Percentiles rank a stretch among this genome's conserved stretches.
These are phyloP conservation scores for Sebastes melanostomus DNA, from an alignment of 2,797 vertebrate species.

Conservation along the genomic window DNA sequence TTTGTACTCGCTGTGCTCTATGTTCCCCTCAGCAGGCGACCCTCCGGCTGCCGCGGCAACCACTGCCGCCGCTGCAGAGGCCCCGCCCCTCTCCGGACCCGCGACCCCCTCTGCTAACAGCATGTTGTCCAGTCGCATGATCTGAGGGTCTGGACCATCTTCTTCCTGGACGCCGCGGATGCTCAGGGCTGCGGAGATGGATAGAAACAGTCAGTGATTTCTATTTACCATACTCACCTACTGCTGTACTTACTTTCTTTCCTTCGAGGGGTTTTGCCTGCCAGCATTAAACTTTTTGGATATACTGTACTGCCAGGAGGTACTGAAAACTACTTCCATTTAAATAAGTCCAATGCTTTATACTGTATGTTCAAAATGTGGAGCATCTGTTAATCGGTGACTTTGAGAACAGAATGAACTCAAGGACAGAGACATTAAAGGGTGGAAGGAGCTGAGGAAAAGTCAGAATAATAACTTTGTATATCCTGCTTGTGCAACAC, in stretches of 20 bases:
- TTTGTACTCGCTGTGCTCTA: constrained; percentile 83
- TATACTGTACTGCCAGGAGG: neutral
- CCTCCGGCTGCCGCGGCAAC: constrained; percentile 74
- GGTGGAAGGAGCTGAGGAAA: neutral
- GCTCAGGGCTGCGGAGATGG: constrained; percentile 68
- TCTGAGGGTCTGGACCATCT: constrained; percentile 76
- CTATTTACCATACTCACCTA: neutral
- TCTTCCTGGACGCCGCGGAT: constrained; percentile 78
- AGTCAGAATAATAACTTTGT: neutral
- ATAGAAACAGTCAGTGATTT: neutral
- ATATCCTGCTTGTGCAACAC: neutral
- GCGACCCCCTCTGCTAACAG: constrained; percentile 83
- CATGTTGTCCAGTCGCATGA: constrained; percentile 84
- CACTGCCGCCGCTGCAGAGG: constrained; percentile 72
- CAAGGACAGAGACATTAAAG: neutral
- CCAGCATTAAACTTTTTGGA: neutral
- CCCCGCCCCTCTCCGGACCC: constrained; percentile 79
- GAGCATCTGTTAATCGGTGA: neutral
- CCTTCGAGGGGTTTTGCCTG: too few relatives aligned
- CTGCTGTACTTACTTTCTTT: too few relatives aligned
- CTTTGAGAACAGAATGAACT: neutral
- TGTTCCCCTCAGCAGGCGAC: constrained; percentile 75
- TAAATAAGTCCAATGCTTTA: neutral
- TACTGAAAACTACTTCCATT: neutral
- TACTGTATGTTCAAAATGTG: neutral